A percentile compares a stretch with the other conserved stretches of the same genome.
Evolutionary conservation across 1,140 invertebrate species (phyloP).

Genomic region (Cecropterus lyciades): DNA sequence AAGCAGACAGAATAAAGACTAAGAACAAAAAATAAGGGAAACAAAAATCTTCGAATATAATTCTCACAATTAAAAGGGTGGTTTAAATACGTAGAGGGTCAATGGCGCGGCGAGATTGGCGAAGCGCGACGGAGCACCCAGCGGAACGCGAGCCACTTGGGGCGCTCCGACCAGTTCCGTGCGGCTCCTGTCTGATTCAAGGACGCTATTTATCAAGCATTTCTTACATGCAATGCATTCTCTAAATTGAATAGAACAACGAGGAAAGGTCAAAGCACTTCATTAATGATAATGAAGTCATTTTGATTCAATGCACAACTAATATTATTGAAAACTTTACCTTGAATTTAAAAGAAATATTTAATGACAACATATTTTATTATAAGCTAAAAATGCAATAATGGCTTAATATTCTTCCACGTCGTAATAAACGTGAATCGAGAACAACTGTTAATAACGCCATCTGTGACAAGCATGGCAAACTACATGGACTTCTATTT

Average conservation of each 20-base stretch:
- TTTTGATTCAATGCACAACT: background rate
- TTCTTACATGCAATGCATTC: constrained; percentile 12
- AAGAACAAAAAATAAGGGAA: background rate
- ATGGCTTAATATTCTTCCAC: too few species aligned
- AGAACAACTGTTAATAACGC: constrained; percentile 25
- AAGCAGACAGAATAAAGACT: too few species aligned
- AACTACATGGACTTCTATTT: constrained; percentile 17
- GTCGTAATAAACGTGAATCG: too few species aligned
- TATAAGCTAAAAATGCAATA: too few species aligned
- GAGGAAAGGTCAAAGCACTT: background rate
- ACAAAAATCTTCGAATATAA: background rate
- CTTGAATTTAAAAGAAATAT: too few species aligned
- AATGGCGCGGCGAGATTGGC: constrained; percentile 51
- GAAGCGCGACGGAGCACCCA: constrained; percentile 56
- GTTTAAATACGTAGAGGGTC: constrained; percentile 41
- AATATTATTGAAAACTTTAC: too few species aligned
- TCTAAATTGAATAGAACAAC: background rate
- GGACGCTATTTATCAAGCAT: constrained; percentile 33
- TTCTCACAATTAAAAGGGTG: constrained; percentile 12
- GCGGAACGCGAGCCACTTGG: constrained; percentile 53
- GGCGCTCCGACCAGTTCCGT: constrained; percentile 42
- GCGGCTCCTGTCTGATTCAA: constrained; percentile 45
- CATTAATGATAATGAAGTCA: background rate
- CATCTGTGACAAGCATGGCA: constrained; percentile 34
- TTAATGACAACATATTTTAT: too few species aligned